phyloP scores from a whole-genome alignment of 2,113 vertebrate genomes.

The Urocynchramus pylzowi region DNA sequence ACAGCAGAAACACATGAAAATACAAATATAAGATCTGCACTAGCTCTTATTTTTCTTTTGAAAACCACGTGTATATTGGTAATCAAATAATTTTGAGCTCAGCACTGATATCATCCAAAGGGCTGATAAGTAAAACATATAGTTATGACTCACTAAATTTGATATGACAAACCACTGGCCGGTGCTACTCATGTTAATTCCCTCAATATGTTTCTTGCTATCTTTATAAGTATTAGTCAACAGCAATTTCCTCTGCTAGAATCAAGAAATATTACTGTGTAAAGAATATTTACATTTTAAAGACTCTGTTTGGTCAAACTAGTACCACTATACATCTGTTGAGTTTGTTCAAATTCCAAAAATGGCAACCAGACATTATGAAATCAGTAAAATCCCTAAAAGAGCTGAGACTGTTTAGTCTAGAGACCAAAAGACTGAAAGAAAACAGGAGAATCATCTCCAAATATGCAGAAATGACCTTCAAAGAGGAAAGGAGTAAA shows the following conservation, averaged over 20 bases:
- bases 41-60: not conserved
- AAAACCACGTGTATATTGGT: not conserved
- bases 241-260: not conserved
- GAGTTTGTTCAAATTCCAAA: not conserved
- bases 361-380: not conserved
- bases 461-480: not conserved
- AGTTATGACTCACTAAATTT: not conserved
- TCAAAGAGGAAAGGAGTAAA: not conserved
- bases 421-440: not conserved
- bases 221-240: not conserved
- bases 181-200: not conserved
- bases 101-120: not conserved
- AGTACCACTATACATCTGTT: not conserved
- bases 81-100: not conserved
- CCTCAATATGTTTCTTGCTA: not conserved
- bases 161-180: not conserved
- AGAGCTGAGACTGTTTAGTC: conserved; percentile 41
- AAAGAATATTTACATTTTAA: conserved; percentile 21
- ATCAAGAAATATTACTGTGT: not conserved
- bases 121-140: not conserved
- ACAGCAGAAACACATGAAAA: not conserved
- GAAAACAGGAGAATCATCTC: conserved; percentile 8
- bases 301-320: not conserved
- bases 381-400: not conserved
- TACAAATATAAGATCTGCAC: not conserved